A percentile compares a stretch with the other conserved stretches of the same genome.
Conservation (phyloP, 2,797 vertebrate genomes). For the Hyperoplus immaculatus region DNA sequence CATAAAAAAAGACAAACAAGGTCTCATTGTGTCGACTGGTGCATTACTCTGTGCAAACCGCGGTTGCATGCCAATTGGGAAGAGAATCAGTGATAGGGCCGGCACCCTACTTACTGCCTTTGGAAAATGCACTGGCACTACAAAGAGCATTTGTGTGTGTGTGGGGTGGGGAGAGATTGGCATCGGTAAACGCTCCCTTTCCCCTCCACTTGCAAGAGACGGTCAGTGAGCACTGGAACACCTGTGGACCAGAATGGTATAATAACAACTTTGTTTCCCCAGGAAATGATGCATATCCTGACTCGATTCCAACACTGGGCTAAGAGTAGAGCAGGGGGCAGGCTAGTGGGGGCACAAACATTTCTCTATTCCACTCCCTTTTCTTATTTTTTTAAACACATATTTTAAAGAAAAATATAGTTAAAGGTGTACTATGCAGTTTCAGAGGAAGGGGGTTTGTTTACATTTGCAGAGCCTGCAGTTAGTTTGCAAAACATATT, state of each 20-base stretch:
- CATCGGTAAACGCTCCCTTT: slow-evolving; percentile 57
- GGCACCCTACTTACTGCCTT: slow-evolving; percentile 70
- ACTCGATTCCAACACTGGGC: slow-evolving; percentile 55
- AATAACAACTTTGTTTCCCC: slow-evolving; percentile 80
- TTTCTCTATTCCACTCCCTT: slow-evolving; percentile 44
- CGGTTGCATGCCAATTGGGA: slow-evolving; percentile 77
- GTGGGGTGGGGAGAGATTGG: slow-evolving; percentile 67
- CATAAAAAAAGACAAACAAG: slow-evolving; percentile 71
- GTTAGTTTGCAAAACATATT: too few relatives aligned
- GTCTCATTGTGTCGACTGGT: slow-evolving; percentile 71
- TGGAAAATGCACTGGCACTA: slow-evolving; percentile 65
- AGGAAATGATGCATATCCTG: slow-evolving; percentile 81
- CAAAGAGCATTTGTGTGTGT: slow-evolving; percentile 80
- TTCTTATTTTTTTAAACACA: slow-evolving; percentile 12
- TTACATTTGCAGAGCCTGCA: too few relatives aligned
- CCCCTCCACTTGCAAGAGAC: slow-evolving; percentile 54
- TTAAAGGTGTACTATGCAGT: too few relatives aligned
- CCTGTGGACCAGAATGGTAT: slow-evolving; percentile 78
- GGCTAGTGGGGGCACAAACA: slow-evolving; percentile 51
- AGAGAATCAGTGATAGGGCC: slow-evolving; percentile 69
- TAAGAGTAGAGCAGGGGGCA: slow-evolving; percentile 68
- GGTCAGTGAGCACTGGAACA: slow-evolving; percentile 75
- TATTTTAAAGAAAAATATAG: slow-evolving; percentile 5
- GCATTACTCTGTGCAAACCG: slow-evolving; percentile 68
- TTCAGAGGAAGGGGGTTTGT: too few relatives aligned